Percentiles rank a stretch among this genome's conserved stretches.
Conservation (phyloP, 2,113 vertebrate genomes). For the Halcyon senegalensis region DNA sequence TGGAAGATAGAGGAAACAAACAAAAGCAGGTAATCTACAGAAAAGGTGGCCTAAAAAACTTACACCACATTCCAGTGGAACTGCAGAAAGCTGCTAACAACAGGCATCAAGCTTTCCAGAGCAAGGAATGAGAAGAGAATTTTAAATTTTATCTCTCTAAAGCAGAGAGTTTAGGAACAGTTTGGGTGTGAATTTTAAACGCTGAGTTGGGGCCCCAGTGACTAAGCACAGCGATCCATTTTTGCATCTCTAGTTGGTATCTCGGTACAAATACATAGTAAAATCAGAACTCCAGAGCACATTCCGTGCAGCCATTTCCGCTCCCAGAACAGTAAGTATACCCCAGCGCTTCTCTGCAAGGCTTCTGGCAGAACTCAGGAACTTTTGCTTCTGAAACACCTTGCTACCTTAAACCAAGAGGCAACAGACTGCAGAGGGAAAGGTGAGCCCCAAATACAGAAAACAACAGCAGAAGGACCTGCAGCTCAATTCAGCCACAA, state of each 20-base stretch:
- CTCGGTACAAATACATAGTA: background rate
- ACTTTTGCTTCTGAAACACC: background rate
- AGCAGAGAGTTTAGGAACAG: background rate
- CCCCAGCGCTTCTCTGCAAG: background rate
- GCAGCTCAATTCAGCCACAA: background rate
- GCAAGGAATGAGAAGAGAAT: background rate
- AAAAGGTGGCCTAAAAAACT: background rate
- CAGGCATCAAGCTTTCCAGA: background rate
- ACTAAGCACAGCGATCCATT: background rate
- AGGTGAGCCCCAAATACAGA: background rate
- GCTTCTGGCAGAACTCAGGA: background rate
- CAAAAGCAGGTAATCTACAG: background rate
- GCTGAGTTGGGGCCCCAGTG: background rate
- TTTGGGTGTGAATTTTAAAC: background rate
- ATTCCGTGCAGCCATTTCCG: background rate
- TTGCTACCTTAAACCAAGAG: background rate
- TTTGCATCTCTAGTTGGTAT: background rate
- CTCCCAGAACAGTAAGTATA: background rate
- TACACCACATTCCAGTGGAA: background rate
- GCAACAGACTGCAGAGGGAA: background rate
- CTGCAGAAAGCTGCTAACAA: background rate
- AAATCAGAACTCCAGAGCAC: background rate
- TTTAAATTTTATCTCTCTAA: background rate
- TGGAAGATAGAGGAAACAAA: background rate
- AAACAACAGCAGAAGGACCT: slow-evolving; percentile 3